Conservation (phyloP, 1,140 invertebrate species). For the Drosophila elegans region DNA sequence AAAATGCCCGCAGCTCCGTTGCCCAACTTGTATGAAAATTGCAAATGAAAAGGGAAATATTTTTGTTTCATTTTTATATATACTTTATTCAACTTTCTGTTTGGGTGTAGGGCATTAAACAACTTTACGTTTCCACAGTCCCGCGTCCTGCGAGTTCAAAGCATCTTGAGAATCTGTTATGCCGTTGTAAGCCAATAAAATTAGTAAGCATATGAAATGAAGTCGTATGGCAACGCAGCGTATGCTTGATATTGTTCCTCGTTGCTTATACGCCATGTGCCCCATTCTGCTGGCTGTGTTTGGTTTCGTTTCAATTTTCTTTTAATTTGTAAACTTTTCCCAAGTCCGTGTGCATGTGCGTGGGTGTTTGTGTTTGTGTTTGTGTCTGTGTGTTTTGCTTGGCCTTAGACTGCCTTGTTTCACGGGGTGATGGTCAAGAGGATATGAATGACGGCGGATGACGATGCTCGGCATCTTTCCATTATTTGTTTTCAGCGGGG, state of each 20-base stretch:
- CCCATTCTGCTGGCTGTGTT: background rate
- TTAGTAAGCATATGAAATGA: constrained; percentile 64
- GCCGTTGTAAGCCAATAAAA: constrained; percentile 56
- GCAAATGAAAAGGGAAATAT: constrained; percentile 64
- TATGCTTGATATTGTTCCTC: constrained; percentile 37
- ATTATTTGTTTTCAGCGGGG: constrained; percentile 62
- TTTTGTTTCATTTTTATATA: constrained; percentile 34
- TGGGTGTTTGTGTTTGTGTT: constrained; percentile 4
- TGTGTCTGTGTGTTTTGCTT: constrained; percentile 24
- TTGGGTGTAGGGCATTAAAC: constrained; percentile 18
- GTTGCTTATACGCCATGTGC: constrained; percentile 60
- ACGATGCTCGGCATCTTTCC: constrained; percentile 40
- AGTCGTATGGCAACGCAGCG: constrained; percentile 52
- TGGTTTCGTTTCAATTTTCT: constrained; percentile 33
- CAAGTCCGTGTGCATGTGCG: constrained; percentile 4
- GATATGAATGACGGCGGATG: constrained; percentile 28
- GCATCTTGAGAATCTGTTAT: constrained; percentile 49
- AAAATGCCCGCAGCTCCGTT: constrained; percentile 58
- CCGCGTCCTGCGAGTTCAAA: constrained; percentile 55
- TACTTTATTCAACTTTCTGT: constrained; percentile 35
- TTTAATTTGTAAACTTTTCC: constrained; percentile 60
- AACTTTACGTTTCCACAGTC: constrained; percentile 29
- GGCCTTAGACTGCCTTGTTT: constrained; percentile 27
- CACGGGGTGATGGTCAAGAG: constrained; percentile 17
- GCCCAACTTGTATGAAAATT: constrained; percentile 60